Conservation (phyloP, 30 jellyfish, hydroid and myxozoan genomes). For the Cassiopea andromeda region DNA sequence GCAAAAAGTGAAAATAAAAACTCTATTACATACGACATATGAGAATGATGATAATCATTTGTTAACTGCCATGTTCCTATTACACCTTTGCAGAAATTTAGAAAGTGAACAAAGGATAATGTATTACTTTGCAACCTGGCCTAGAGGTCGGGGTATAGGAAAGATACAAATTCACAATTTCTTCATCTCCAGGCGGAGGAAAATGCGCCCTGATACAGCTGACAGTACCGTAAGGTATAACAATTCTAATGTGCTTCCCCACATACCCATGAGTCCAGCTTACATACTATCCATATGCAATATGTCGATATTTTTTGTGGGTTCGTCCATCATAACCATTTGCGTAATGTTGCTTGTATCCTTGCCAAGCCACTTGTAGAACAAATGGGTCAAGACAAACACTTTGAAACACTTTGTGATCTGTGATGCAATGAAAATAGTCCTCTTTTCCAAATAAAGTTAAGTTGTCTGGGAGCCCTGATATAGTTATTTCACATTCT, state of each 20-base stretch:
- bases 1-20: slow-evolving; percentile 22
- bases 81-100: slow-evolving; percentile 12
- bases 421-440: slow-evolving; percentile 37
- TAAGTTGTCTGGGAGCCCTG: slow-evolving; percentile 32
- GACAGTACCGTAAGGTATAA: slow-evolving; percentile 35
- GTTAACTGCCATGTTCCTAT: neutral
- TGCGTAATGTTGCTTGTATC: slow-evolving; percentile 34
- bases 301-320: slow-evolving; percentile 36
- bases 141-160: slow-evolving; percentile 21
- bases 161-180: neutral
- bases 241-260: slow-evolving; percentile 33
- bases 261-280: slow-evolving; percentile 44
- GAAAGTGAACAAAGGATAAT: slow-evolving; percentile 11
- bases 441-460: slow-evolving; percentile 35
- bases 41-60: slow-evolving; percentile 17
- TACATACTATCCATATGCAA: slow-evolving; percentile 30
- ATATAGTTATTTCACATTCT: slow-evolving; percentile 34
- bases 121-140: slow-evolving; percentile 11
- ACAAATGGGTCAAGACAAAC: slow-evolving; percentile 43
- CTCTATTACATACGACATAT: neutral
- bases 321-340: slow-evolving; percentile 41
- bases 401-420: slow-evolving; percentile 37
- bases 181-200: slow-evolving; percentile 48
- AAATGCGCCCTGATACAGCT: slow-evolving; percentile 48
- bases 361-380: slow-evolving; percentile 44